These are phyloP conservation scores for Drosophila atripex DNA, from an alignment of 2,888 invertebrate species.

Conservation along the genomic window DNA sequence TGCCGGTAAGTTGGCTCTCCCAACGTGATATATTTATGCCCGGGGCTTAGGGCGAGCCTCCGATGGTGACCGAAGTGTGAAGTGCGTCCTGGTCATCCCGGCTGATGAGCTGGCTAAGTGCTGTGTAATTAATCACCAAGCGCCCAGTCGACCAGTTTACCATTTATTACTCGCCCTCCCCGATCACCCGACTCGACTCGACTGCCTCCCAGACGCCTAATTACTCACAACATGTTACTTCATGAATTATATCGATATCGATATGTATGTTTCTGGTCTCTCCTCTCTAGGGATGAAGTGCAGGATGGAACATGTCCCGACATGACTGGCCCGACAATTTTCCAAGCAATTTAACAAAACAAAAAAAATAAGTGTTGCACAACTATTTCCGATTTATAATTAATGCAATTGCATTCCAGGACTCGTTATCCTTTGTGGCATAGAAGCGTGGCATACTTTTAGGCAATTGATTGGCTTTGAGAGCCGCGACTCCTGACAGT, in stretches of 20 bases:
- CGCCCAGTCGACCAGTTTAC: slow-evolving; percentile 35
- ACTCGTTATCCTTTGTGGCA: neutral
- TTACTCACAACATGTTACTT: slow-evolving; percentile 50
- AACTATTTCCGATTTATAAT: neutral
- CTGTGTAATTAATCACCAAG: slow-evolving; percentile 49
- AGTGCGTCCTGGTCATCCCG: slow-evolving; percentile 39
- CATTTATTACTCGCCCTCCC: slow-evolving; percentile 43
- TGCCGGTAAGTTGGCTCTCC: neutral
- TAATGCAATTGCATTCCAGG: neutral
- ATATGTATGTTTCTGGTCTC: neutral
- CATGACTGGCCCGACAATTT: slow-evolving; percentile 22
- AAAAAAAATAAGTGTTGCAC: no score
- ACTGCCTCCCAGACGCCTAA: slow-evolving; percentile 39
- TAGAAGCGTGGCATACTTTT: no score
- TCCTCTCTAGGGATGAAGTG: neutral
- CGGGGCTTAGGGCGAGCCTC: neutral
- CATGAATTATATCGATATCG: slow-evolving; percentile 46
- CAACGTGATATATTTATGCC: no score
- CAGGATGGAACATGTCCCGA: slow-evolving; percentile 9
- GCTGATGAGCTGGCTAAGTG: slow-evolving; percentile 46
- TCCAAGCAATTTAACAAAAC: slow-evolving; percentile 46
- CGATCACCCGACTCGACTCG: slow-evolving; percentile 4
- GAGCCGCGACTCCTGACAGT: no score
- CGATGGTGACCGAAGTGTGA: slow-evolving; percentile 16
- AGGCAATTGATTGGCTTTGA: no score